phyloP scores from a whole-genome alignment of 2,113 vertebrate genomes.

The Rhineura floridana region DNA sequence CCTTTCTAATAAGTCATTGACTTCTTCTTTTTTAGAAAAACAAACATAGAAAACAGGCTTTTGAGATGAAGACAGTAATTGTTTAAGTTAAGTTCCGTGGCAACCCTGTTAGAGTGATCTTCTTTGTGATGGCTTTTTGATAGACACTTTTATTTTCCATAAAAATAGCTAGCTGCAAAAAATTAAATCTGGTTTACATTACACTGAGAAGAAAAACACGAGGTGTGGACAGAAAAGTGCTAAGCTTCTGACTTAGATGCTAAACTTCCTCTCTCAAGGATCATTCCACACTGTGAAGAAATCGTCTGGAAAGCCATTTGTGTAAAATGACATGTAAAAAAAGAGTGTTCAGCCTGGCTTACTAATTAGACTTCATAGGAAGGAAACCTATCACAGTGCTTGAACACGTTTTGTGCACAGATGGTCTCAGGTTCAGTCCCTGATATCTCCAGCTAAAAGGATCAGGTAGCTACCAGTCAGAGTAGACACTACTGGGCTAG shows the following conservation, averaged over 20 bases:
- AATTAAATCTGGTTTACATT: slow-evolving; percentile 66
- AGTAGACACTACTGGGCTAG: not conserved
- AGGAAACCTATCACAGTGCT: not conserved
- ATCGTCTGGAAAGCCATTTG: slow-evolving; percentile 65
- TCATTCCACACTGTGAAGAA: slow-evolving; percentile 69
- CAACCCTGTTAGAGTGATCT: slow-evolving; percentile 10
- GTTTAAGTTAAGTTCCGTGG: slow-evolving; percentile 37
- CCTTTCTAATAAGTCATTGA: slow-evolving; percentile 11
- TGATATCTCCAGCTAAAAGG: not conserved
- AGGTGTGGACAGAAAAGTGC: slow-evolving; percentile 69
- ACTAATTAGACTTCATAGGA: not conserved
- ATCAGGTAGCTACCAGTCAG: not conserved
- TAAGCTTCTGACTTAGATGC: slow-evolving; percentile 71
- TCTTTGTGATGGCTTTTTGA: slow-evolving; percentile 38
- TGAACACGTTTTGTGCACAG: not conserved
- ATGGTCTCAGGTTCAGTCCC: not conserved
- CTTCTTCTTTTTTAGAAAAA: not conserved
- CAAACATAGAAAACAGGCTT: slow-evolving; percentile 24
- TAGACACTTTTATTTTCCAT: slow-evolving; percentile 50
- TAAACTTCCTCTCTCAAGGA: slow-evolving; percentile 66
- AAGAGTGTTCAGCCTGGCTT: slow-evolving; percentile 30
- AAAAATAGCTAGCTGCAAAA: slow-evolving; percentile 57
- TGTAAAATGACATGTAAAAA: slow-evolving; percentile 61
- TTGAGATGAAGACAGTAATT: not conserved
- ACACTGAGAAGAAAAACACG: slow-evolving; percentile 61